These are phyloP conservation scores for Etia nguti DNA, from an alignment of 2,113 vertebrate species.

Conservation along the genomic window DNA sequence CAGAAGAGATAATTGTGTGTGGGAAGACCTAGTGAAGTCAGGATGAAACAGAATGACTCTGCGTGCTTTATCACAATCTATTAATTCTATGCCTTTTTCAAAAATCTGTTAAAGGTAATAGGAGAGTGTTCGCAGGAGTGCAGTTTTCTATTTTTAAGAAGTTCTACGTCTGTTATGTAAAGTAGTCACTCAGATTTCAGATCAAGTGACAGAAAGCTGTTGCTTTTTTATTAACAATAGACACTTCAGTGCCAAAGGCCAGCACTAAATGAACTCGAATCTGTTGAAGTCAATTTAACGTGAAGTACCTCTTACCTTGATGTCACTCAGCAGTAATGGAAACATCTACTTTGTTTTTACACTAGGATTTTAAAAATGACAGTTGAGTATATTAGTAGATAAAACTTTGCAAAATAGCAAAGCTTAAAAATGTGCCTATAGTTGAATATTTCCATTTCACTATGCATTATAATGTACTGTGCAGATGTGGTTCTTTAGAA, in stretches of 20 bases:
- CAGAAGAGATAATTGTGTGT: slow-evolving; percentile 12
- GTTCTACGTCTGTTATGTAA: background rate
- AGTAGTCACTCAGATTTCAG: background rate
- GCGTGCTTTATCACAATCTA: slow-evolving; percentile 4
- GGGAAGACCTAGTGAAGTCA: slow-evolving; percentile 14
- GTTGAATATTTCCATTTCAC: background rate
- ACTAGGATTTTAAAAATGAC: background rate
- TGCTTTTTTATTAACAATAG: background rate
- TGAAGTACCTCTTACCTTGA: background rate
- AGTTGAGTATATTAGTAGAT: background rate
- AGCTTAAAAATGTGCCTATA: background rate
- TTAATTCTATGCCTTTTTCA: background rate
- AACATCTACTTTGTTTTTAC: background rate
- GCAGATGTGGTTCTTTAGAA: background rate
- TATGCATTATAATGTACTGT: background rate
- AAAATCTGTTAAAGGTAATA: background rate
- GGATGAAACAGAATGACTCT: slow-evolving; percentile 6
- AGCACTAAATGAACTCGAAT: background rate
- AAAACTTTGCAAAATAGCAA: background rate
- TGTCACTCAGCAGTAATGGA: background rate
- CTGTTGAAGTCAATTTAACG: background rate
- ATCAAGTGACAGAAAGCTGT: background rate
- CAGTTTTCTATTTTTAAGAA: background rate
- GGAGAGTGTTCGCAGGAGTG: background rate
- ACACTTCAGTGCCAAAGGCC: background rate